Base-by-base conservation (phyloP, 2,113 vertebrate species). In the Carassius auratus region DNA sequence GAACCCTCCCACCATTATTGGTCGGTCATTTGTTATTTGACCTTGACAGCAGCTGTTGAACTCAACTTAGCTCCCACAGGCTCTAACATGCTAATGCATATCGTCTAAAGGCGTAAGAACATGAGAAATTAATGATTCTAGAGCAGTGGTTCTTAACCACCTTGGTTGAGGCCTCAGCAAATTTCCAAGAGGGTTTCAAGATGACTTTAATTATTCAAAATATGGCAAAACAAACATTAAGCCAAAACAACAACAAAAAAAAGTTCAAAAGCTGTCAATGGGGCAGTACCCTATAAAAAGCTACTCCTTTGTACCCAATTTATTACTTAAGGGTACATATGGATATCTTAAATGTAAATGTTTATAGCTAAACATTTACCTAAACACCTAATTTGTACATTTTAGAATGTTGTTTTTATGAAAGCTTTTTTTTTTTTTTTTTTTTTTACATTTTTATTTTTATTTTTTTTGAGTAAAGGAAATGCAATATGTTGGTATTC, bases 1-100 rank as follows among this genome's bases (percentile, higher is more conserved):
- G 26, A 66, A 26, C 64, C 81, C 66, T 38, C 69, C 76, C 38
- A 75, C 68, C 61, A 76, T 48, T 75, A 80, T 33, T n/a, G 42
- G 5, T 50, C 59, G 23, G n/a, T 48, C 7, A 8, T 48, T 61
- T 85, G 38, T 78, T 86, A 74, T 59, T 62, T 30, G 23, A 81
- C 59, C 59, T 66, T 81, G 78, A 81, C n/a, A 66, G 78, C 21
- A 81, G 59, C 59, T 81, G n/a, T 64, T 81, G 38, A 80, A 64
- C 59, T 81, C n/a, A 81, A 64, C 30, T 80, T 36, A 79, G 55
- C 76, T 42, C 55, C 80, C 42, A 68, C 13, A 68, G 38, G n/a
- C n/a, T 42, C 48, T 69, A 82, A 10, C 15, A 17, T 71, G 23
- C 15, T 21, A 69, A 69, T 55, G n/a, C 33, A 21, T 82, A 21